phyloP scores from a whole-genome alignment of 2,113 vertebrate species.

The Otolemur garnettii region DNA sequence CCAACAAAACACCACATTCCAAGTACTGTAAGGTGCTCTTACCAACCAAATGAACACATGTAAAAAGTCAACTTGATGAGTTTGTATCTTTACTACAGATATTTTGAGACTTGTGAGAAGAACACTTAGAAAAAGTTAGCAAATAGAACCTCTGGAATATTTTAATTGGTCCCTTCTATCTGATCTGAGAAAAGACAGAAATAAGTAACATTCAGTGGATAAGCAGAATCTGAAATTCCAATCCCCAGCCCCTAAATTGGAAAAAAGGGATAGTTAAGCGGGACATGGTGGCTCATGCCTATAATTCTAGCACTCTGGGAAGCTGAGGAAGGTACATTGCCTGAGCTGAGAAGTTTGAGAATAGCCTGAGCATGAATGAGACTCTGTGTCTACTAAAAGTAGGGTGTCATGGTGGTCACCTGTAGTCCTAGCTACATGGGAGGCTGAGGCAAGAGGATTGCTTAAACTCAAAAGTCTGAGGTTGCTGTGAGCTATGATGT shows the following conservation, averaged over 20 bases:
- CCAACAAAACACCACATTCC: not conserved
- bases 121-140: not conserved
- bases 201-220: not conserved
- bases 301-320: too few species aligned
- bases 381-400: too few species aligned
- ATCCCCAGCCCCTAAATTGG: not conserved
- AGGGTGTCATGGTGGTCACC: too few species aligned
- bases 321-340: too few species aligned
- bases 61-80: not conserved
- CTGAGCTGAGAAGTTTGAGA: too few species aligned
- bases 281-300: too few species aligned
- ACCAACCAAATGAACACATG: not conserved
- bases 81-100: not conserved
- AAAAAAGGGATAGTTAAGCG: not conserved
- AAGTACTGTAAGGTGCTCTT: not conserved
- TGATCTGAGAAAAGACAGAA: not conserved
- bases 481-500: too few species aligned
- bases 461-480: too few species aligned
- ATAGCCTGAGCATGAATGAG: too few species aligned
- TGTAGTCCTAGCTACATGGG: too few species aligned
- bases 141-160: not conserved
- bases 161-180: not conserved
- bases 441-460: too few species aligned
- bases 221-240: not conserved
- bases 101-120: not conserved